Percentiles rank a stretch among this genome's conserved stretches.
Conservation (phyloP, 2,797 vertebrate species). For the Sebastes reedi region DNA sequence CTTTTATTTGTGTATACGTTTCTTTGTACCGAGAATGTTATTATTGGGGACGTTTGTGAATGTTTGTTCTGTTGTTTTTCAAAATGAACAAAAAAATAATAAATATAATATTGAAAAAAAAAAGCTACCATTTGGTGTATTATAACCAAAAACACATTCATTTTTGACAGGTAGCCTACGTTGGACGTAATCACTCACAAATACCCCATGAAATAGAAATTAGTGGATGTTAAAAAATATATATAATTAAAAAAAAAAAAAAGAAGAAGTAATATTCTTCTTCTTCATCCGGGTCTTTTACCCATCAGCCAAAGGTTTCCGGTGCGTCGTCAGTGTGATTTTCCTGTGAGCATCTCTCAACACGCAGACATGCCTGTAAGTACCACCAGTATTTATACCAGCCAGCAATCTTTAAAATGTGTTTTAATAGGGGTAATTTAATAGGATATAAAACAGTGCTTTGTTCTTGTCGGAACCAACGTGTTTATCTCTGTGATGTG, state of each 20-base stretch:
- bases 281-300: constrained; percentile 51
- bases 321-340: constrained; percentile 9
- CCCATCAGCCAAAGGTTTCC: constrained; percentile 72
- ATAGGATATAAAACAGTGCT: accelerated
- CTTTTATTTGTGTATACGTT: no score
- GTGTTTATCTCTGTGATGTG: neutral
- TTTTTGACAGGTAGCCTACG: no score
- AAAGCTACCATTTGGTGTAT: no score
- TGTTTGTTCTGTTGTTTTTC: no score
- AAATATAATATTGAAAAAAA: no score
- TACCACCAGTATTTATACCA: constrained; percentile 40
- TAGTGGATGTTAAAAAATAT: neutral
- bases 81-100: no score
- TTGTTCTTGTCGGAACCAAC: accelerated
- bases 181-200: neutral
- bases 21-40: no score
- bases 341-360: constrained; percentile 71
- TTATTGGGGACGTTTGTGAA: no score
- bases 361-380: constrained; percentile 91
- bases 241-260: neutral
- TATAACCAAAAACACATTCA: no score
- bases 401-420: neutral
- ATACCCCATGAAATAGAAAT: neutral
- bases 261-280: neutral
- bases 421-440: accelerated